Conservation (phyloP, 2,797 vertebrate genomes). For the Silurus lanzhouensis region DNA sequence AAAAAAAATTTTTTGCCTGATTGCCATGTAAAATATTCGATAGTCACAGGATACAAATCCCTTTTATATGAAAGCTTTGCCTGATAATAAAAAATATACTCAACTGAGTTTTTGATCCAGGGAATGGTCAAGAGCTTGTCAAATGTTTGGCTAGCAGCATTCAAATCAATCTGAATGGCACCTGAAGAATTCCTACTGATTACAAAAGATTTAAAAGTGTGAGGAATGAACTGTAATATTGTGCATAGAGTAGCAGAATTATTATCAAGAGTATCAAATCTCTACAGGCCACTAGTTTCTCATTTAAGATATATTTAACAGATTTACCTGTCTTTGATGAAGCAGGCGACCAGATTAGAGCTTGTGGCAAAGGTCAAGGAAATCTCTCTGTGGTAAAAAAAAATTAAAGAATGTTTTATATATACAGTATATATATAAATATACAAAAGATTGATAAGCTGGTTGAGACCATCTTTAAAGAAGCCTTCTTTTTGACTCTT, state of each 20-base stretch:
- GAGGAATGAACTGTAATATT: neutral
- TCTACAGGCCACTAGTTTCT: neutral
- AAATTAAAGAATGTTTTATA: neutral
- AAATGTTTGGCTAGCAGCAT: constrained; percentile 62
- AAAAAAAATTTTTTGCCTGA: neutral
- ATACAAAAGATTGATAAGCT: too few relatives aligned
- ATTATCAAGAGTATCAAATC: neutral
- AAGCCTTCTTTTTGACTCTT: too few relatives aligned
- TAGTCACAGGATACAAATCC: neutral
- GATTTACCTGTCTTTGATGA: constrained; percentile 68
- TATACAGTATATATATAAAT: too few relatives aligned
- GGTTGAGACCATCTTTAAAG: too few relatives aligned
- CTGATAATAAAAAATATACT: constrained; percentile 19
- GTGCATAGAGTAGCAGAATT: too few relatives aligned
- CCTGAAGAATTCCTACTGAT: constrained; percentile 36
- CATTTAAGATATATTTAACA: neutral
- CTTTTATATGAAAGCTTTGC: neutral
- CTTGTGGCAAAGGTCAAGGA: constrained; percentile 60
- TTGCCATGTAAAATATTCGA: neutral
- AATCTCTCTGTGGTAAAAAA: constrained; percentile 64
- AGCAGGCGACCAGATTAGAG: constrained; percentile 73
- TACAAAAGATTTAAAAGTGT: neutral
- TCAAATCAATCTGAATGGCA: constrained; percentile 64
- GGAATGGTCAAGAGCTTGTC: constrained; percentile 61
- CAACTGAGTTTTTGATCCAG: constrained; percentile 69